Base-by-base conservation (phyloP, 2,797 vertebrate genomes). In the Oryzias dopingdopingensis region DNA sequence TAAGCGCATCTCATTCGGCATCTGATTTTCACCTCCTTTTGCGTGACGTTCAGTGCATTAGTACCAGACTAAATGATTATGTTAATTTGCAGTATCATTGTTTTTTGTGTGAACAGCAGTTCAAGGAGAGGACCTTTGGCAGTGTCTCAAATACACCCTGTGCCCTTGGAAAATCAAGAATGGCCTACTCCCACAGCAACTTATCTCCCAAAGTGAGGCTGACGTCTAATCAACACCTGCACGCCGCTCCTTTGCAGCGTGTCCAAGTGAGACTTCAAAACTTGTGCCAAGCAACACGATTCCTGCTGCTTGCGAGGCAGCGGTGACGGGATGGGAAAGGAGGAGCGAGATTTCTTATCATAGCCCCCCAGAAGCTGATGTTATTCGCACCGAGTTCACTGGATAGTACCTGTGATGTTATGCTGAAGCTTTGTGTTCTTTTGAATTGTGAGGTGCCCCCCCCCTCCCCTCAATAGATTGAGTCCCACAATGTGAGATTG, bases 181-280 rank as follows among this genome's bases (percentile, higher is more conserved):
- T 84, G 79, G 72, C 72, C 86, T 67, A 73, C 84, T 90, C 86
- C 80, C 78, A 70, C 70, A 15, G 76, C 72, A 78, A 88, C 84
- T 85, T 86, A 76, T 84, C 87, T 89, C 84, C 85, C 83, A 91
- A 91, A 90, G 86, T 82, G 85, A 87, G 86, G 79, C 84, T 89
- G 91, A 90, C 82, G 79, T 90, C 86, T 90, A 90, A 91, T 92
- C 90, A 91, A 91, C 91, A 90, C 89, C 90, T 91, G 87, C 87
- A 86, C 80, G 83, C 82, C 80, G 80, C 81, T 81, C 81, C 77
- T 83, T 80, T 79, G 79, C 88, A 55, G 68, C 44, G 62, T 81
- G 86, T 85, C 83, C 86, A 88, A 87, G 86, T 86, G 88, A 90
- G 90, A 91, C 88, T 87, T 90, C 85, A 88, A 84, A 86, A 87